Evolutionary conservation across 1,140 invertebrate genomes (phyloP).

Genomic region (Papilio dardanus): DNA sequence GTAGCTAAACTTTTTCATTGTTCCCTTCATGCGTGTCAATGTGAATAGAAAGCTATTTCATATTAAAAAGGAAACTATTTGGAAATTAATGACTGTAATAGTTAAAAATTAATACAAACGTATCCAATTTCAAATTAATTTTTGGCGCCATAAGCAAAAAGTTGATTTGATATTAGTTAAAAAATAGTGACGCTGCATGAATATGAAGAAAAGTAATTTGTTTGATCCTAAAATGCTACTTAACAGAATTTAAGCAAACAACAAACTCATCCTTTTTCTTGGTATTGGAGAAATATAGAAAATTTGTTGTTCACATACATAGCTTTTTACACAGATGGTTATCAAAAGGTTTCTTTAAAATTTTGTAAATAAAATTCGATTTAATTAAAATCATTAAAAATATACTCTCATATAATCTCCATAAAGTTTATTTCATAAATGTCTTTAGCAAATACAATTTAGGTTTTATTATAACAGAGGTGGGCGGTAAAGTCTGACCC

Average conservation of each 20-base stretch:
- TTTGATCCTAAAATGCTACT: background rate
- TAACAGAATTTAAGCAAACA: background rate
- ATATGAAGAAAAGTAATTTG: background rate
- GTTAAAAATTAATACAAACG: conserved; percentile 25
- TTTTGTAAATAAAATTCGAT: background rate
- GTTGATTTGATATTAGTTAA: conserved; percentile 10
- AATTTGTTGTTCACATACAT: too few relatives aligned
- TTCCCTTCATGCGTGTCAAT: conserved; percentile 69
- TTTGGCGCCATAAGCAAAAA: conserved; percentile 56
- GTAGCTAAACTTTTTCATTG: conserved; percentile 74
- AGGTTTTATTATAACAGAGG: conserved; percentile 46
- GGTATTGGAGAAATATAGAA: too few relatives aligned
- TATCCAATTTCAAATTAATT: conserved; percentile 45
- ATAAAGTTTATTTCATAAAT: conserved; percentile 37
- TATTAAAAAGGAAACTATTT: conserved; percentile 52
- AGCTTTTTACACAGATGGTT: background rate
- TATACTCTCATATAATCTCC: background rate
- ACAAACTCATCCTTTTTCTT: background rate
- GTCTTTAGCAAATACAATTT: conserved; percentile 40
- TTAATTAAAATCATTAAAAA: background rate
- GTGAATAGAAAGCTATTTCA: conserved; percentile 78
- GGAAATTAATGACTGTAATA: conserved; percentile 31
- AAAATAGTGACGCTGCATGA: conserved; percentile 2
- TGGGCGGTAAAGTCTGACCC: conserved; percentile 49
- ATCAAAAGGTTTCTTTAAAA: background rate